Evolutionary conservation across 2,888 invertebrate species (phyloP).

Genomic region (Drosophila limbata): DNA sequence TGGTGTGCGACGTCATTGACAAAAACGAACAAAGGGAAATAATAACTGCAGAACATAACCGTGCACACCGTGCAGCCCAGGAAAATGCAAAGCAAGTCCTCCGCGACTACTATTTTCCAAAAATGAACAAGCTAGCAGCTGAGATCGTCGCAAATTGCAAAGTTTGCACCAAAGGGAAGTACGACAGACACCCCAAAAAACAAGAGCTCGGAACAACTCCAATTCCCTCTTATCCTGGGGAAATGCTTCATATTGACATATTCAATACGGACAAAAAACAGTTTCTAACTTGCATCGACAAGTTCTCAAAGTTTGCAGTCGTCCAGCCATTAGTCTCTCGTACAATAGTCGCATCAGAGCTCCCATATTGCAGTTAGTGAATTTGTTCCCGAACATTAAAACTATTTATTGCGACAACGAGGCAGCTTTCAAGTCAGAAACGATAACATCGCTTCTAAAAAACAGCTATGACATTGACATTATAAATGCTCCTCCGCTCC

Average conservation of each 20-base stretch:
- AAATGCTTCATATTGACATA: neutral
- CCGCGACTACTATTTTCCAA: conserved; percentile 3
- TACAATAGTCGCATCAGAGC: too few species aligned
- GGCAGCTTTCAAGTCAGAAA: neutral
- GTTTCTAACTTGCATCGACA: conserved; percentile 2
- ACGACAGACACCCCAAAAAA: conserved; percentile 2
- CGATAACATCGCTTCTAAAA: neutral
- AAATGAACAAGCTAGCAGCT: neutral
- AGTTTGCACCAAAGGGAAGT: neutral
- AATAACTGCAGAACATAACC: neutral
- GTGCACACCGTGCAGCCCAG: neutral
- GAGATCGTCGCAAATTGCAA: neutral
- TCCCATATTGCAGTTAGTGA: too few species aligned
- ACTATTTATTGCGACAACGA: too few species aligned
- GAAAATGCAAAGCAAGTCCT: conserved; percentile 3
- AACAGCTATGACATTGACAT: conserved; percentile 6
- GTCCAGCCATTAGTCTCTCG: neutral
- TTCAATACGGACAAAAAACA: conserved; percentile 1
- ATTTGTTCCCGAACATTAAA: too few species aligned
- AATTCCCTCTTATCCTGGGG: neutral
- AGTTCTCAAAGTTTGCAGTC: neutral
- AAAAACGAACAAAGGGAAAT: conserved; percentile 4
- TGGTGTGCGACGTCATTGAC: too few species aligned
- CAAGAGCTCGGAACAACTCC: neutral
- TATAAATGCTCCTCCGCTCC: conserved; percentile 27